These are phyloP conservation scores for Oscheius sp. DNA, from an alignment of 2,888 invertebrate genomes.

Conservation along the genomic window DNA sequence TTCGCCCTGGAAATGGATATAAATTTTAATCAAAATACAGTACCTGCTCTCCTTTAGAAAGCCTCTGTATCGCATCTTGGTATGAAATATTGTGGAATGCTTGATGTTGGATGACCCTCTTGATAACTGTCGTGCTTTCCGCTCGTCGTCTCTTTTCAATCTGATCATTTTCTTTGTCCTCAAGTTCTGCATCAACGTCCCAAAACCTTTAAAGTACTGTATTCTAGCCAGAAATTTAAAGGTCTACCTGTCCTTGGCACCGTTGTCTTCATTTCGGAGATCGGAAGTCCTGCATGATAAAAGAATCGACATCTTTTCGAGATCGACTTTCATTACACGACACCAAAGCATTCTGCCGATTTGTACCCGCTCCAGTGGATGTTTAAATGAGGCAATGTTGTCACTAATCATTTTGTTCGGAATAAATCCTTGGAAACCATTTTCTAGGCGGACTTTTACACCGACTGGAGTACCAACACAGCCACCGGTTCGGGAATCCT, in stretches of 20 bases:
- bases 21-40: neutral
- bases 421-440: constrained; percentile 89
- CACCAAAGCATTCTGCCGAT: constrained; percentile 77
- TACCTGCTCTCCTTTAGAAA: constrained; percentile 88
- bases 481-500: constrained; percentile 72
- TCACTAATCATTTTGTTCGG: constrained; percentile 93
- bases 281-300: constrained; percentile 93
- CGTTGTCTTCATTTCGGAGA: constrained; percentile 86
- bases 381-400: constrained; percentile 83
- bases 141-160: constrained; percentile 82
- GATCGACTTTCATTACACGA: constrained; percentile 89
- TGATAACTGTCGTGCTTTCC: constrained; percentile 83
- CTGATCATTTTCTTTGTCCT: constrained; percentile 81
- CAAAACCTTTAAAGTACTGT: constrained; percentile 29
- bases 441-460: constrained; percentile 86
- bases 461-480: constrained; percentile 97
- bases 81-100: constrained; percentile 96
- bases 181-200: constrained; percentile 75
- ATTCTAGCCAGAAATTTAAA: neutral
- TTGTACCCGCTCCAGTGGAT: constrained; percentile 89
- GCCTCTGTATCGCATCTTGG: constrained; percentile 88
- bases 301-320: constrained; percentile 86
- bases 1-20: constrained; percentile 82
- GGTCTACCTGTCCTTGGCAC: constrained; percentile 10
- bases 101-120: constrained; percentile 96